Percentiles rank a stretch among this genome's conserved stretches.
Evolutionary conservation across 2,888 invertebrate genomes (phyloP).

Genomic region (Meteorus cinctellus): DNA sequence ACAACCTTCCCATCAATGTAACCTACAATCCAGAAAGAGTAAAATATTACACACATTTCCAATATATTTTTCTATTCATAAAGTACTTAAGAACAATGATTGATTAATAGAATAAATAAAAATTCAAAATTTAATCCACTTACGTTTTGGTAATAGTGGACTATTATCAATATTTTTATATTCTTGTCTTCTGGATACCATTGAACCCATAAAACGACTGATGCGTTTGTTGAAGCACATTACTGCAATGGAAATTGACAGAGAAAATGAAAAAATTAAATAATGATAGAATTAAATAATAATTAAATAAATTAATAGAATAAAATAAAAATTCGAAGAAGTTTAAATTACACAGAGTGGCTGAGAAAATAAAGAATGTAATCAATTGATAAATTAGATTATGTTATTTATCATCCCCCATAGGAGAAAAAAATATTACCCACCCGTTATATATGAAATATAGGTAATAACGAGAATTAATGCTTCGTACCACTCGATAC

Average conservation of each 20-base stretch:
- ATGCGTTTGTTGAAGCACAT: slow-evolving; percentile 81
- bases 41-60: too few relatives aligned
- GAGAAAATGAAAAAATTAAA: background rate
- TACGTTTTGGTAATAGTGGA: slow-evolving; percentile 64
- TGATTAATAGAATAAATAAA: background rate
- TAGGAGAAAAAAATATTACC: slow-evolving; percentile 65
- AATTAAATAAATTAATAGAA: too few relatives aligned
- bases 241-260: slow-evolving; percentile 73
- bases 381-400: slow-evolving; percentile 20
- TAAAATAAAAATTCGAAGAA: background rate
- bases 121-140: slow-evolving; percentile 34
- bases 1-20: slow-evolving; percentile 47
- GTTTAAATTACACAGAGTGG: background rate
- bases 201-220: slow-evolving; percentile 75
- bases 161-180: slow-evolving; percentile 77
- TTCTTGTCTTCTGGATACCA: slow-evolving; percentile 74
- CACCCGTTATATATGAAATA: slow-evolving; percentile 82
- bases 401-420: background rate
- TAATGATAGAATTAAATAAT: too few relatives aligned
- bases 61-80: too few relatives aligned
- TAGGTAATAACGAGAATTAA: slow-evolving; percentile 82
- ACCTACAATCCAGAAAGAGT: slow-evolving; percentile 27
- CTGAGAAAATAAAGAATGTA: slow-evolving; percentile 1
- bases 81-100: background rate
- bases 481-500: slow-evolving; percentile 85